Base-by-base conservation (phyloP, 2,888 invertebrate genomes). In the Sarcophaga variegata region DNA sequence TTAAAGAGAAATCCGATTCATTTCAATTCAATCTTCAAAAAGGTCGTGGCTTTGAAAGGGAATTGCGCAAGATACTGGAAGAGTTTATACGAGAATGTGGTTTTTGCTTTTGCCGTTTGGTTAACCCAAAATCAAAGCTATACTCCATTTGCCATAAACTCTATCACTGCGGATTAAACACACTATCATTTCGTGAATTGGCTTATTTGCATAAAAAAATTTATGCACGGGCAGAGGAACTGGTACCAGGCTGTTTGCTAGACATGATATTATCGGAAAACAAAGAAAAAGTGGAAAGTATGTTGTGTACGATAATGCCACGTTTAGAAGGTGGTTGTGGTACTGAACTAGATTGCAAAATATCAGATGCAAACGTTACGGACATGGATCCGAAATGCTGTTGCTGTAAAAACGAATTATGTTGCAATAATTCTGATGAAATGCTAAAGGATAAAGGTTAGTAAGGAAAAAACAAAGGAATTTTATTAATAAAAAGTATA, bases 191-290 rank as follows among this genome's bases (percentile, higher is more conserved):
- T 6, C 90, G 90, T 49, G 93, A 93, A 37, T 88, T 93, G 20
- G 89, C 89, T 0, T 93, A 91, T 84, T 88, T 93, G 88, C 92
- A 93, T 83, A 91, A 91, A 49, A 91, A 91, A 54, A 90, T 93
- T 25, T 92, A 90, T 87, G 90, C 90, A 22, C 91, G 91, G 0
- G 92, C 92, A 0, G 90, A 91, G 20, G 91, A 90, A 64, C 88
- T 92, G n/a, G 81, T 90, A 25, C 92, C 92, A 0, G 92, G 92
- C 3, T 91, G 91, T 62, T 76, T 92, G 20, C 88, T 91, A 12
- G 90, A 90, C 69, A 90, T 90, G 84, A 90, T 92, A 14, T 85
- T 92, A 64, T 89, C 89, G 14, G 86, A 90, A 17, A 84, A 80
- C n/a, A 71, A 60, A 17, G 83, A 87, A 49, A 49, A 87, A 10